Conservation (phyloP, 2,113 vertebrate genomes). For the Saimiri boliviensis region DNA sequence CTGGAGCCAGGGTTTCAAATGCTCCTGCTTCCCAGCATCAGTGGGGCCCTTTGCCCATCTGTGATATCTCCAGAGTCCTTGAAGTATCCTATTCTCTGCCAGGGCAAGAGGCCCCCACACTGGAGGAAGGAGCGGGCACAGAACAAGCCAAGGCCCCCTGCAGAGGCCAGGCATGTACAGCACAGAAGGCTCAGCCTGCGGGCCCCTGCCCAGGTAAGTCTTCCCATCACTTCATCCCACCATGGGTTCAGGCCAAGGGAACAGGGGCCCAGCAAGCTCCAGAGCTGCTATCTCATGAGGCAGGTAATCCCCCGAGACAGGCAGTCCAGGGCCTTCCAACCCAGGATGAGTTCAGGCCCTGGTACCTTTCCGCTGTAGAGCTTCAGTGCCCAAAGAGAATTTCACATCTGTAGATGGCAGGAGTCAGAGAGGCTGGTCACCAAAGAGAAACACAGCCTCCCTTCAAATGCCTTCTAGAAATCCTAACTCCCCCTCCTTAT, state of each 20-base stretch:
- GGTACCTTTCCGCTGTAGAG: not conserved
- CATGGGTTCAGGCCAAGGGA: not conserved
- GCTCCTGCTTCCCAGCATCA: not conserved
- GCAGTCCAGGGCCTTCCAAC: not conserved
- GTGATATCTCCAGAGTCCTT: not conserved
- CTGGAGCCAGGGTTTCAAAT: not conserved
- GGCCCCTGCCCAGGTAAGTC: conserved; percentile 71
- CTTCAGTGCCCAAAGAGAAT: not conserved
- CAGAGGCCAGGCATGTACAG: not conserved
- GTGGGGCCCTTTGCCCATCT: not conserved
- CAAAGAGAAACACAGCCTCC: not conserved
- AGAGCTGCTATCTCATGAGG: not conserved
- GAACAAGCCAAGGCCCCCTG: conserved; percentile 38
- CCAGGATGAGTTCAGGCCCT: not conserved
- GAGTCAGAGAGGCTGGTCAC: not conserved
- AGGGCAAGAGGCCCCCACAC: conserved; percentile 50
- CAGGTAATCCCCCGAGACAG: not conserved
- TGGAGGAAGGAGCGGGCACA: not conserved
- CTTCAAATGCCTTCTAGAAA: not conserved
- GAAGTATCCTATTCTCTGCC: conserved; percentile 4
- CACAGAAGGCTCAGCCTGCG: not conserved
- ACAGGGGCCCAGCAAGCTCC: not conserved
- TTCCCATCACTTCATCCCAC: rapidly evolving
- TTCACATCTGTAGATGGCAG: not conserved
- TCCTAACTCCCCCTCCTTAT: not conserved